Conservation (phyloP, 2,797 vertebrate genomes). For the Falco cherrug region DNA sequence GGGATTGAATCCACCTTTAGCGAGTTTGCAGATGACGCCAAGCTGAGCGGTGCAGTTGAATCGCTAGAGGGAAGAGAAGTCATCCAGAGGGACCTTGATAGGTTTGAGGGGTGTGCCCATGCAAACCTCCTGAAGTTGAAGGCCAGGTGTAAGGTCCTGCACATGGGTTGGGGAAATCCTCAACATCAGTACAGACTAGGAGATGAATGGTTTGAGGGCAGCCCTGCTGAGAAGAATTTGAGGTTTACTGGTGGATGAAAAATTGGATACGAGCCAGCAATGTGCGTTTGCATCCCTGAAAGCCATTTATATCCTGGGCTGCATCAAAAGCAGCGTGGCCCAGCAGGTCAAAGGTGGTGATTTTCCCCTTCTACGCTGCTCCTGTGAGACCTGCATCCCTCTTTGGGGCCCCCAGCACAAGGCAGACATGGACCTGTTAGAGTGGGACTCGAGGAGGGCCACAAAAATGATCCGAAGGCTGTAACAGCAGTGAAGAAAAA, state of each 20-base stretch:
- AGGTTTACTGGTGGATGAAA: too few species aligned
- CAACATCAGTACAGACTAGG: too few species aligned
- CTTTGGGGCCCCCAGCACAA: background rate
- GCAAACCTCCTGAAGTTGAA: background rate
- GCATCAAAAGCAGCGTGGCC: background rate
- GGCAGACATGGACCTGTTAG: background rate
- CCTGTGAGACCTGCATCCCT: background rate
- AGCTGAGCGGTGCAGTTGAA: background rate
- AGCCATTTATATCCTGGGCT: background rate
- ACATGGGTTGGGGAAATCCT: background rate
- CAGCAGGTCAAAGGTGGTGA: background rate
- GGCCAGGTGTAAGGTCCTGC: background rate
- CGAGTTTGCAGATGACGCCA: background rate
- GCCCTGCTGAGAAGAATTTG: too few species aligned
- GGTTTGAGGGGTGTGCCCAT: background rate
- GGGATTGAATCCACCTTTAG: background rate
- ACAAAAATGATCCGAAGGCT: background rate
- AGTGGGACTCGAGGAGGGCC: background rate
- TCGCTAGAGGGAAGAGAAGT: background rate
- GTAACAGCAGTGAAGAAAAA: background rate
- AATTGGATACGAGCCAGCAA: background rate
- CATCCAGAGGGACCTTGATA: background rate
- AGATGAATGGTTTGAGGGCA: too few species aligned
- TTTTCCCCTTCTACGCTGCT: background rate
- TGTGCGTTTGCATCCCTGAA: background rate